These are phyloP conservation scores for Drosophila watanabei DNA, from an alignment of 1,140 invertebrate species.

Conservation along the genomic window DNA sequence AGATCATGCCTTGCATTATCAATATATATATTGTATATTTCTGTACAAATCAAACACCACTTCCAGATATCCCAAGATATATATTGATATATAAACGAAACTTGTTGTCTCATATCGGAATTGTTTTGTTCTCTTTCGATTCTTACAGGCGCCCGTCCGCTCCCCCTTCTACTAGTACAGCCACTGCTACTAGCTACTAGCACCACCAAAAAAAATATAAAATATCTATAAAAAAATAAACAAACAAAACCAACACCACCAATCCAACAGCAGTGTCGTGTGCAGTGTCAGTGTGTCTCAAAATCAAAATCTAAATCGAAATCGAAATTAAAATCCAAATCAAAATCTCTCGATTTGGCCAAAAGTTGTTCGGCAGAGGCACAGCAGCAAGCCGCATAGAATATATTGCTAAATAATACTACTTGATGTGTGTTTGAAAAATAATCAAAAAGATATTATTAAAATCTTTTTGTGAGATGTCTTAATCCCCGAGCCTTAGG, in stretches of 20 bases:
- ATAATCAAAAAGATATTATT: conserved; percentile 39
- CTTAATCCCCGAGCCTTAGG: conserved; percentile 34
- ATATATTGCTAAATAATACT: conserved; percentile 23
- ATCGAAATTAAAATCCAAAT: not conserved
- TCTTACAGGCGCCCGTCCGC: conserved; percentile 66
- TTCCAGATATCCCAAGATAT: conserved; percentile 22
- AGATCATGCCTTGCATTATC: conserved; percentile 49
- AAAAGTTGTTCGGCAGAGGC: not conserved
- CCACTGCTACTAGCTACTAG: conserved; percentile 29
- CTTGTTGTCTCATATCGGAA: conserved; percentile 73
- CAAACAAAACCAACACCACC: conserved; percentile 11
- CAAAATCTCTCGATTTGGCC: conserved; percentile 28
- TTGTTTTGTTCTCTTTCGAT: conserved; percentile 80
- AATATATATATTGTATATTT: conserved; percentile 43
- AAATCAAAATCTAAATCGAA: conserved; percentile 4
- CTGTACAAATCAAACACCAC: conserved; percentile 35
- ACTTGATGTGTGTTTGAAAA: conserved; percentile 33
- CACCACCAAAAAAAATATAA: conserved; percentile 8
- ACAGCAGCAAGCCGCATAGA: conserved; percentile 40
- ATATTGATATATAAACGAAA: conserved; percentile 56
- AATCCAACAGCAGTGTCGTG: conserved; percentile 33
- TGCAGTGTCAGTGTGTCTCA: conserved; percentile 46
- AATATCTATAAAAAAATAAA: not conserved
- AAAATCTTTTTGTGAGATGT: conserved; percentile 34
- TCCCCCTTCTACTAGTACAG: conserved; percentile 39